Evolutionary conservation across 2,113 vertebrate species (phyloP), one percentile per base, ranked within the genome.

Genomic region (Scalopus aquaticus): DNA sequence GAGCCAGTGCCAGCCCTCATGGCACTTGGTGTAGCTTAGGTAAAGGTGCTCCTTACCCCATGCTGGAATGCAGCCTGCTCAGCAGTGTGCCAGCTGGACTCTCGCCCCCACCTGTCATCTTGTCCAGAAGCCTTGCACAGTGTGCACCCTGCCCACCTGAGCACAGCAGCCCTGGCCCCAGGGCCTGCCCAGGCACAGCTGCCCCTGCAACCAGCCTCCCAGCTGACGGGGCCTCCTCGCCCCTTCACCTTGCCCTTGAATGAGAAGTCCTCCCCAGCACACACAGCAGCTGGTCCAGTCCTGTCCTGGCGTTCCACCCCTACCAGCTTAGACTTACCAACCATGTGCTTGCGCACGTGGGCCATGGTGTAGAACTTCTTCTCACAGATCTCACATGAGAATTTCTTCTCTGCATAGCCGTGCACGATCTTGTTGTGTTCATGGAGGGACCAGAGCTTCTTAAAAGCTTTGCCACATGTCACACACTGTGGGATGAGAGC

Each of bases 301-400:
- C 22, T 5, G 26, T 39, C 56, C 72, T 56, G 9, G 0, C 10
- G 39, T 70, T 6, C 42, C 1, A 22, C 2, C 6, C 26, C 3
- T 49, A 26, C 22, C 5, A 9, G 60, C 88, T 93, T 0, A 0
- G 95, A 99, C 99, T 99, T 97, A 99, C 99, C 99, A 49, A 99
- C 99, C 99, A 99, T 99, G 98, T 99, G 99, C 98, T 99, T 99
- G 97, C 99, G 98, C 97, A 99, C 99, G 0, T 99, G 99, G 9
- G 99, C 99, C 99, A 99, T 99, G 73, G 99, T 99, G 98, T 99
- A 99, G 98, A 99, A 99, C 97, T 99, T 99, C 98, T 99, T 99
- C 97, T 99, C 99, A 0, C 99, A 99, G 97, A 99, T 99, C 98
- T 99, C 99, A 0, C 99, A 99, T 15, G 99, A 99, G 98, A 99